Base-by-base conservation (phyloP, 1,140 invertebrate species). In the Neodiprion lecontei region DNA sequence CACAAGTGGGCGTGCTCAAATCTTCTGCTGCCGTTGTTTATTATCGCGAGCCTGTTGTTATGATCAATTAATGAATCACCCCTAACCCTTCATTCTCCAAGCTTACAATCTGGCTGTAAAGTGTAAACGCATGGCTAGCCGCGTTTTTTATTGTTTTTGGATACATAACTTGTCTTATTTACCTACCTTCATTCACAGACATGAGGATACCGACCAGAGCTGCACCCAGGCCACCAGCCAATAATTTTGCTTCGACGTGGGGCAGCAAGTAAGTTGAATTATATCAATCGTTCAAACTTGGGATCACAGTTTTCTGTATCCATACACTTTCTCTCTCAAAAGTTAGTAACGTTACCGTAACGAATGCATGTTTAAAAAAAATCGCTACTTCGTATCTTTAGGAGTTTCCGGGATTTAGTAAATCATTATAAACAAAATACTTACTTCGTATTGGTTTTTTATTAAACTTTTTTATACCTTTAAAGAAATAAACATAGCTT, bases 141-240 rank as follows among this genome's bases (percentile, higher is more conserved):
- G 53, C n/a, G 8, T 17, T 9, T 61, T 17, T 5, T 61, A 61
- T 61, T 14, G 9, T 17, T 61, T 9, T 61, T 61, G 9, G 0
- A 12, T 14, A 5, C n/a, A 5, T 61, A 61, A 17, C n/a, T 17
- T 61, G 11, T 61, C 53, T 14, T 61, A 14, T 61, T 9, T 66
- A 75, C 73, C 48, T 66, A 12, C 67, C 8, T 70, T 75, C 80
- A 73, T 66, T 86, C 76, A 72, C 80, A 80, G 87, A 88, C 66
- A 84, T 88, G 82, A 83, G 85, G 74, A 82, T 88, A 65, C 86
- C 87, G 7, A 88, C 86, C 48, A 85, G 87, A 76, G 71, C 83
- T 7, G 87, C 87, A 0, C 87, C 87, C 11, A 80, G 80, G 74
- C 86, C 87, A 28, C 87, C 87, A 1, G 74, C 72, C 67, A 84